Base-by-base conservation (phyloP, 2,888 invertebrate genomes). In the Cerastis leucographa region DNA sequence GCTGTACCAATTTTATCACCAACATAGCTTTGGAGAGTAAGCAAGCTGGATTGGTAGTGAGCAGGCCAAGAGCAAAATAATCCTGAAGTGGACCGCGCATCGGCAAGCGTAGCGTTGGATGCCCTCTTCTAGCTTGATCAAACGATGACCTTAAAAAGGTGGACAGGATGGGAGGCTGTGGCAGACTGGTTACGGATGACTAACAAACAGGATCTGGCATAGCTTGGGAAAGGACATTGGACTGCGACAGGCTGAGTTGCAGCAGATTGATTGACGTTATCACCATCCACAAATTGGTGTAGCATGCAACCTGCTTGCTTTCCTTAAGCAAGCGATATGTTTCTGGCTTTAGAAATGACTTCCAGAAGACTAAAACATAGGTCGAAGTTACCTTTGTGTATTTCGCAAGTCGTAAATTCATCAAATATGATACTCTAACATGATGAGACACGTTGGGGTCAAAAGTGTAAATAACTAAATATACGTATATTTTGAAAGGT, bases 381-480 rank as follows among this genome's bases (percentile, higher is more conserved):
- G 2, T 51, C 46, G 17, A 25, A 12, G 11, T 22, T 14, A 44
- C 3, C 56, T 42, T 81, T 40, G 49, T 81, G 29, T 35, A 73
- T 81, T 78, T 59, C n/a, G 35, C 35, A 80, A 73, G 56, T 78
- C 19, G 44, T 59, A 51, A 66, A 51, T 40, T 40, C n/a, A 74
- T 51, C 35, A 35, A 80, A 25, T 56, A 25, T 1, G 25, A 77
- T 54, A 56, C n/a, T n/a, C 71, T 64, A 78, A 73, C 22, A 65
- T 74, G 40, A 66, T 81, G 14, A 66, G 12, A 19, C 29, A 81
- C 29, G 44, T 46, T 17, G 17, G 40, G 78, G 44, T 81, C 74
- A 81, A 78, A 73, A 66, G 59, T 81, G 51, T 25, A 42, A 51
- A 70, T 35, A 40, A 56, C 54, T 25, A 65, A 61, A 59, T 51